Percentiles rank a stretch among this genome's conserved stretches.
phyloP scores from a whole-genome alignment of 1,140 invertebrate genomes.

The Tetramorium parvispinum region DNA sequence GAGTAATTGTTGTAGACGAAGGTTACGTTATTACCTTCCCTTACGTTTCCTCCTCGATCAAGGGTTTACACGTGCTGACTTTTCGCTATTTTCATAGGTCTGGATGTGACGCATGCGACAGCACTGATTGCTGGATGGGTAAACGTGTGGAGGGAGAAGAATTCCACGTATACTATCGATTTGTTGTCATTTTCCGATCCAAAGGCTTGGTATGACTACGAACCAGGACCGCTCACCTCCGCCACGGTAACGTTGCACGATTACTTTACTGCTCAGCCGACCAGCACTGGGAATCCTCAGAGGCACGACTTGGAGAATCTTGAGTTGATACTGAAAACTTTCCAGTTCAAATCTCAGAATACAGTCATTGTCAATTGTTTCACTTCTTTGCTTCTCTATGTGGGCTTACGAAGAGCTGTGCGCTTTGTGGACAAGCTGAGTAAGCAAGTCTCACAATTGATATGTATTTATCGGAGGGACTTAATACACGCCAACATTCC shows the following conservation, averaged over 20 bases:
- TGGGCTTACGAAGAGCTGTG: constrained; percentile 75
- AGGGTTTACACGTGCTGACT: neutral
- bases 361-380: constrained; percentile 80
- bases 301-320: constrained; percentile 71
- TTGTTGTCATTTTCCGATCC: constrained; percentile 79
- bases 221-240: constrained; percentile 63
- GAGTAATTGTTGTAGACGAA: constrained; percentile 79
- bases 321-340: constrained; percentile 68
- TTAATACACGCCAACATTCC: constrained; percentile 76
- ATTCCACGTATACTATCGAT: constrained; percentile 61
- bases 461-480: constrained; percentile 82
- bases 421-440: constrained; percentile 79
- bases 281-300: neutral
- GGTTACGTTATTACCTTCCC: no score
- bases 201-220: constrained; percentile 67
- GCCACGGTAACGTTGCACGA: constrained; percentile 77
- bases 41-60: no score
- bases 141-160: constrained; percentile 73
- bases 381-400: constrained; percentile 76
- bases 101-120: constrained; percentile 72
- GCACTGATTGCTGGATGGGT: constrained; percentile 81
- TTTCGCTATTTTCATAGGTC: constrained; percentile 71
- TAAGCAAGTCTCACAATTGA: constrained; percentile 74
- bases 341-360: constrained; percentile 48
- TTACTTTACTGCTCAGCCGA: constrained; percentile 74